phyloP scores from a whole-genome alignment of 2,797 vertebrate genomes.

The Chiroxiphia lanceolata region DNA sequence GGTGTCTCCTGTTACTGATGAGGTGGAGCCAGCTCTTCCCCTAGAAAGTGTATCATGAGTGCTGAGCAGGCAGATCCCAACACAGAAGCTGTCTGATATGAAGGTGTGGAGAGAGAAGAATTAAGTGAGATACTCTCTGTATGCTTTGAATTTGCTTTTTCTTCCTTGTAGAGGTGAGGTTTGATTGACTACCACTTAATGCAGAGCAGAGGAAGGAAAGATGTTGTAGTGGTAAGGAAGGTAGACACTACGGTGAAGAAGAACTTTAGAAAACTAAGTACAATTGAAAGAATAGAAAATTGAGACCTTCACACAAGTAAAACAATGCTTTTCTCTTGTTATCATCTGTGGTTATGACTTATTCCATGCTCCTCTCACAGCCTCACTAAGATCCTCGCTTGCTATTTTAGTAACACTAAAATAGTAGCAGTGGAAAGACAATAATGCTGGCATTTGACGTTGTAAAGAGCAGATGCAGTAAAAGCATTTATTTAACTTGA shows the following conservation, averaged over 20 bases:
- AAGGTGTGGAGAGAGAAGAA: neutral
- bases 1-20: neutral
- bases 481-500: neutral
- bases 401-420: neutral
- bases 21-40: neutral
- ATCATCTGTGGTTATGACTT: neutral
- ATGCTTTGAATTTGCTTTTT: neutral
- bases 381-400: neutral
- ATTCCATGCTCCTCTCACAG: neutral
- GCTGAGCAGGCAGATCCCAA: neutral
- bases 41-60: neutral
- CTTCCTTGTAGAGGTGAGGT: neutral
- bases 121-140: neutral
- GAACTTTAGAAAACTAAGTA: neutral
- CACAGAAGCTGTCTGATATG: neutral
- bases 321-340: neutral
- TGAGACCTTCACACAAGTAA: neutral
- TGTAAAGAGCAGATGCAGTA: neutral
- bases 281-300: neutral
- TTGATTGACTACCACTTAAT: neutral
- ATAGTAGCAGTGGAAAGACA: neutral
- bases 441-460: neutral
- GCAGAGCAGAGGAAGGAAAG: neutral
- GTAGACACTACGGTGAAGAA: neutral
- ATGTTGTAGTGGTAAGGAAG: neutral